These are phyloP conservation scores for Tridacna gigas DNA, from an alignment of 2,888 invertebrate genomes.

Conservation along the genomic window DNA sequence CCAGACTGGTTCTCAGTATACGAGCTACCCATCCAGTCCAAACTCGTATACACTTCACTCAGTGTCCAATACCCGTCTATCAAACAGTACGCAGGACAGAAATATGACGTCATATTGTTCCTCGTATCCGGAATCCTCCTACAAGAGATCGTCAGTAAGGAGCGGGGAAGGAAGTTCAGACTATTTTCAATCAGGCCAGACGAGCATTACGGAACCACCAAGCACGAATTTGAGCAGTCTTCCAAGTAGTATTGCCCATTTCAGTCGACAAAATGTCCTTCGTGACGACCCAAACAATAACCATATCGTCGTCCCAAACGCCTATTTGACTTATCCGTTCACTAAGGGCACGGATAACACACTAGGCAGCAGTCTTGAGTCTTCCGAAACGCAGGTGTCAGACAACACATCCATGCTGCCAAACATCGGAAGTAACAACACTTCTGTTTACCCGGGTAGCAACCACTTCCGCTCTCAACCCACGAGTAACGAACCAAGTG, in stretches of 20 bases:
- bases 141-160: slow-evolving; percentile 41
- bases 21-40: slow-evolving; percentile 65
- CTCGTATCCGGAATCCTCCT: slow-evolving; percentile 57
- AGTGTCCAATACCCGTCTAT: slow-evolving; percentile 27
- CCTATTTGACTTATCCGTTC: slow-evolving; percentile 62
- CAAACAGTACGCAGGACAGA: slow-evolving; percentile 38
- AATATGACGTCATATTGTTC: slow-evolving; percentile 31
- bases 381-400: slow-evolving; percentile 67
- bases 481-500: slow-evolving; percentile 40
- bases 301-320: slow-evolving; percentile 55
- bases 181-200: slow-evolving; percentile 42
- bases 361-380: slow-evolving; percentile 65
- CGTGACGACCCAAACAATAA: slow-evolving; percentile 59
- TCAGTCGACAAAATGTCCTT: slow-evolving; percentile 60
- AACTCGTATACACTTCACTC: slow-evolving; percentile 44
- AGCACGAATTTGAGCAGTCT: slow-evolving; percentile 65
- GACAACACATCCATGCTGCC: slow-evolving; percentile 76
- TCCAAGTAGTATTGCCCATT: slow-evolving; percentile 74
- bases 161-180: slow-evolving; percentile 51
- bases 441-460: slow-evolving; percentile 66
- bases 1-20: slow-evolving; percentile 37
- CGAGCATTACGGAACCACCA: slow-evolving; percentile 58
- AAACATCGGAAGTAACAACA: slow-evolving; percentile 74
- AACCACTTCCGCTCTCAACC: slow-evolving; percentile 31
- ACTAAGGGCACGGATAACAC: slow-evolving; percentile 58